Evolutionary conservation across 2,113 vertebrate species (phyloP).

Genomic region (Malaclemys terrapin): DNA sequence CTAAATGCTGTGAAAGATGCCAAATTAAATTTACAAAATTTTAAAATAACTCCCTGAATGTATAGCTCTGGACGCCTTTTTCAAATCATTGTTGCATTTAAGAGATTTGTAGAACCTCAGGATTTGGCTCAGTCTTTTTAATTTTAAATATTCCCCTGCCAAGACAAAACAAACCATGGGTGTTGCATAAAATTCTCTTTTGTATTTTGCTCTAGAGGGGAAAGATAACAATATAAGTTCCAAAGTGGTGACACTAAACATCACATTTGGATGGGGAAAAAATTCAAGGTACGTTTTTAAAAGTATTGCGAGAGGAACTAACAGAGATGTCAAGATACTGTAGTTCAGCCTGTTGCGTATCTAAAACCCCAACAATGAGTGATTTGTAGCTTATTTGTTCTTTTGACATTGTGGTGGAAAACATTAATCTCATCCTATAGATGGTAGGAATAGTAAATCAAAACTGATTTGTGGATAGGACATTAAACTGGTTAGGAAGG

Average conservation of each 20-base stretch:
- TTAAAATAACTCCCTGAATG: not conserved
- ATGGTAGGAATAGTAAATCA: constrained; percentile 48
- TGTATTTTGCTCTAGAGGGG: constrained; percentile 31
- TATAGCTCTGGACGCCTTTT: not conserved
- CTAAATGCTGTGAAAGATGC: not conserved
- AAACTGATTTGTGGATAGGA: constrained; percentile 40
- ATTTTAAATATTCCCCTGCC: constrained; percentile 6
- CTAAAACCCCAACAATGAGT: constrained; percentile 27
- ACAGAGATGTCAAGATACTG: constrained; percentile 55
- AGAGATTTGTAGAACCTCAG: not conserved
- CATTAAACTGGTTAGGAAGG: constrained; percentile 23
- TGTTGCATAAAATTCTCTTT: not conserved
- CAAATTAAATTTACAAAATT: not conserved
- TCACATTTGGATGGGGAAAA: constrained; percentile 22
- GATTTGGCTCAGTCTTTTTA: constrained; percentile 25
- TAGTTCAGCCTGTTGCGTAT: constrained; percentile 47
- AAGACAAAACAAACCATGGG: constrained; percentile 36
- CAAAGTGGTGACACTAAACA: constrained; percentile 62
- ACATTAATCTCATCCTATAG: constrained; percentile 41
- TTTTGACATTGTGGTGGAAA: constrained; percentile 50
- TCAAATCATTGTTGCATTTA: not conserved
- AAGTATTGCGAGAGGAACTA: constrained; percentile 56
- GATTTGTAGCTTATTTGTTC: constrained; percentile 58
- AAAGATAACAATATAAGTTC: constrained; percentile 38
- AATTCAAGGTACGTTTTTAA: constrained; percentile 32